A percentile compares a stretch with the other conserved stretches of the same genome.
These are phyloP conservation scores for Tribolium freemani DNA, from an alignment of 2,888 invertebrate species.

Conservation along the genomic window DNA sequence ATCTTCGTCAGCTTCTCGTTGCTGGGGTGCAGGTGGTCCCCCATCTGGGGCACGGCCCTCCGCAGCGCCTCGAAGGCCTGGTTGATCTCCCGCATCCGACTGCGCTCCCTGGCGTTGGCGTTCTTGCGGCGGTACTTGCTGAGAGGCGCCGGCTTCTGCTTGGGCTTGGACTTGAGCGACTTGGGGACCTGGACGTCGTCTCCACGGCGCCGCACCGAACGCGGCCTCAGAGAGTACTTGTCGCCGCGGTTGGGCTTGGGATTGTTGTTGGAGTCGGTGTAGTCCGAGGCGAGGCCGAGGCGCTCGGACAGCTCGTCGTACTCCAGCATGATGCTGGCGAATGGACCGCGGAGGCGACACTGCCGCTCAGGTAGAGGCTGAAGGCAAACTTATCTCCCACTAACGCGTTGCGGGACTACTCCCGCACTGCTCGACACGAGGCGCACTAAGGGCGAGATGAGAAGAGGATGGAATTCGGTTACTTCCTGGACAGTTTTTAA, in stretches of 20 bases:
- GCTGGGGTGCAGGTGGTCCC: constrained; percentile 59
- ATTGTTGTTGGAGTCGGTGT: constrained; percentile 66
- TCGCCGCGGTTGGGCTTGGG: constrained; percentile 59
- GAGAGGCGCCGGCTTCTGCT: constrained; percentile 70
- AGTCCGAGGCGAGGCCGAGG: constrained; percentile 59
- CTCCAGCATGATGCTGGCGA: constrained; percentile 58
- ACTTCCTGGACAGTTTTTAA: background rate
- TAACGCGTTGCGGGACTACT: constrained; percentile 20
- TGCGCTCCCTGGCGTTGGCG: constrained; percentile 78
- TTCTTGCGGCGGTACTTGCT: constrained; percentile 79
- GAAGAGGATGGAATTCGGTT: background rate
- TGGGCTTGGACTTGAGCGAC: constrained; percentile 54
- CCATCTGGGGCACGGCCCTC: constrained; percentile 71
- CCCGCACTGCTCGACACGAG: constrained; percentile 23
- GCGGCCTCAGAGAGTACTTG: constrained; percentile 67
- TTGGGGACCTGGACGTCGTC: constrained; percentile 42
- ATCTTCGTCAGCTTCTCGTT: constrained; percentile 77
- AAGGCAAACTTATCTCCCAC: constrained; percentile 14
- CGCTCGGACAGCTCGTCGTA: constrained; percentile 64
- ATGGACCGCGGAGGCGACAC: constrained; percentile 52
- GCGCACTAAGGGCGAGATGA: background rate
- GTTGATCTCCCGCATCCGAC: constrained; percentile 79
- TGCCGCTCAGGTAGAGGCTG: constrained; percentile 23
- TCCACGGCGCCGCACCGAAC: constrained; percentile 57
- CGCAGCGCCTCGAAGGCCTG: constrained; percentile 76